Conservation (phyloP, 2,888 invertebrate genomes). For the Nephrotoma appendiculata region DNA sequence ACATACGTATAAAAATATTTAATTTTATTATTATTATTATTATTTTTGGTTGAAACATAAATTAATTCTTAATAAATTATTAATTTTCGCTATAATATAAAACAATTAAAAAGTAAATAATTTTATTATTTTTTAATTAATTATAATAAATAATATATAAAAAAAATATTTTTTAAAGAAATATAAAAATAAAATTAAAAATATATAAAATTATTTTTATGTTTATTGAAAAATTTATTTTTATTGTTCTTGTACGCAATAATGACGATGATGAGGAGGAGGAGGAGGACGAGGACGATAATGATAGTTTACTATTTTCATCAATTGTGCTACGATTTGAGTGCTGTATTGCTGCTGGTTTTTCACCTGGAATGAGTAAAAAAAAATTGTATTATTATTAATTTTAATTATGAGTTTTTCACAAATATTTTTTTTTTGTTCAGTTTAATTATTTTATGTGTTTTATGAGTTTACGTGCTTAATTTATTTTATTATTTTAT, state of each 20-base stretch:
- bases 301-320: constrained; percentile 10
- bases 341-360: constrained; percentile 32
- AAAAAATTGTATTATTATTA: not conserved
- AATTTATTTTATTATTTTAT: too few relatives aligned
- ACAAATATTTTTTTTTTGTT: too few relatives aligned
- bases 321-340: constrained; percentile 28
- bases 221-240: not conserved
- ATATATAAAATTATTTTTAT: not conserved
- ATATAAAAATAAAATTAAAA: not conserved
- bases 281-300: not conserved
- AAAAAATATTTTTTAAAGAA: not conserved
- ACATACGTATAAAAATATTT: not conserved
- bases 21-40: not conserved
- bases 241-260: not conserved
- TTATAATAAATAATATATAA: not conserved
- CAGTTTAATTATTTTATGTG: too few relatives aligned
- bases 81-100: not conserved
- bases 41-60: not conserved
- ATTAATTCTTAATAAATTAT: not conserved
- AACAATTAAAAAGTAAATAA: not conserved
- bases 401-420: too few relatives aligned
- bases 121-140: not conserved
- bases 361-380: constrained; percentile 23
- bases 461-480: too few relatives aligned
- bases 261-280: not conserved